A percentile compares a stretch with the other conserved stretches of the same genome.
Conservation (phyloP, 2,113 vertebrate genomes). For the Sapajus apella region DNA sequence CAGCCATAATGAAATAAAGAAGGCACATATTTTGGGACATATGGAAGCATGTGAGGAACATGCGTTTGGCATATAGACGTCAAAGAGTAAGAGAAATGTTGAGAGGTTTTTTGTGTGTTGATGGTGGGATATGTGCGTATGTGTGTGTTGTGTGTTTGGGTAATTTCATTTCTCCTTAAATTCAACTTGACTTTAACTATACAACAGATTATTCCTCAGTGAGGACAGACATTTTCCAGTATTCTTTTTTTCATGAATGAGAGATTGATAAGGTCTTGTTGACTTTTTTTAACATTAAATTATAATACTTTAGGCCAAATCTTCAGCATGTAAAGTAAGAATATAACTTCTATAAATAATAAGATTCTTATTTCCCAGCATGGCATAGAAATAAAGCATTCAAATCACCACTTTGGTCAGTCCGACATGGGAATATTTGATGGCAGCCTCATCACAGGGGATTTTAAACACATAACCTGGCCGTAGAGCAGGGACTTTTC, state of each 20-base stretch:
- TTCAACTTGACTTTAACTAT: background rate
- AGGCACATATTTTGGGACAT: constrained; percentile 7
- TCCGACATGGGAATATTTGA: rapidly evolving
- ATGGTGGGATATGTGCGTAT: background rate
- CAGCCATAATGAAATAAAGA: background rate
- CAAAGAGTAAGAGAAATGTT: background rate
- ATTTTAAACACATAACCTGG: too few species aligned
- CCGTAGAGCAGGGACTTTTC: rapidly evolving
- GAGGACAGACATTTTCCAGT: background rate
- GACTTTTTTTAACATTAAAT: background rate
- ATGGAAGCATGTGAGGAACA: background rate
- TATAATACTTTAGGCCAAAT: background rate
- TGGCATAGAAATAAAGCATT: constrained; percentile 11
- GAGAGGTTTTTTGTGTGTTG: background rate
- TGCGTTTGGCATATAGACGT: background rate
- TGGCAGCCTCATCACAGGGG: rapidly evolving
- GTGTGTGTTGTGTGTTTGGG: background rate
- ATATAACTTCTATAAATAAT: constrained; percentile 2
- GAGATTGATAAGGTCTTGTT: background rate
- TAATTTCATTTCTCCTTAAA: background rate
- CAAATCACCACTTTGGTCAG: background rate
- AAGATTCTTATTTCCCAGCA: background rate
- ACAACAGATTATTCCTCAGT: background rate
- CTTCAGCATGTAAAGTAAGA: background rate
- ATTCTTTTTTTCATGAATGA: background rate